phyloP scores from a whole-genome alignment of 2,888 invertebrate species.

The Anoplius nigerrimus region DNA sequence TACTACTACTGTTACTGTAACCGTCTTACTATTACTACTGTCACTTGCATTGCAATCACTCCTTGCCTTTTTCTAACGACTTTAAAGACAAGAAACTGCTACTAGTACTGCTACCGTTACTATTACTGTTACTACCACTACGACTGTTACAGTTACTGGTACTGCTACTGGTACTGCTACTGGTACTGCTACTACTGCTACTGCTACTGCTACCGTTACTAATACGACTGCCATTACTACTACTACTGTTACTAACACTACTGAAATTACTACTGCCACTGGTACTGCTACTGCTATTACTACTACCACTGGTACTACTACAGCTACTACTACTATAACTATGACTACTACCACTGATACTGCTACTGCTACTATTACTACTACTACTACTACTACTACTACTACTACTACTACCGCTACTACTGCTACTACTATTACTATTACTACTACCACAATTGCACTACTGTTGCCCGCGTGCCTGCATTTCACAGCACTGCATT shows the following conservation, averaged over 20 bases:
- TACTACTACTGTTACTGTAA: slow-evolving; percentile 33
- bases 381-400: slow-evolving; percentile 14
- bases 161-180: slow-evolving; percentile 39
- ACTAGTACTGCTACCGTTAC: slow-evolving; percentile 42
- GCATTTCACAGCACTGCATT: slow-evolving; percentile 70
- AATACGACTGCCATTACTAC: slow-evolving; percentile 29
- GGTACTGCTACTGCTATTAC: slow-evolving; percentile 39
- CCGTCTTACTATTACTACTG: slow-evolving; percentile 35
- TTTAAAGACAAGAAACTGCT: slow-evolving; percentile 44
- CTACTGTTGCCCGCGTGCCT: slow-evolving; percentile 63
- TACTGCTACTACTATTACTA: slow-evolving; percentile 38
- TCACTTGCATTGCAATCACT: slow-evolving; percentile 39
- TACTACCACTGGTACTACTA: slow-evolving; percentile 43
- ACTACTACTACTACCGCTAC: neutral
- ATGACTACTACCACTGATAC: slow-evolving; percentile 16
- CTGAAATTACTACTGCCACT: slow-evolving; percentile 48
- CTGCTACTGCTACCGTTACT: slow-evolving; percentile 36
- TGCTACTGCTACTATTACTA: slow-evolving; percentile 43
- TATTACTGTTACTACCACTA: slow-evolving; percentile 32
- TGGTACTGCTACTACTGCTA: slow-evolving; percentile 38
- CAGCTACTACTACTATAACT: slow-evolving; percentile 44
- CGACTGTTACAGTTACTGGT: slow-evolving; percentile 27
- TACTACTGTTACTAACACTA: slow-evolving; percentile 38
- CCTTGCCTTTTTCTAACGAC: slow-evolving; percentile 21
- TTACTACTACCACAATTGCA: slow-evolving; percentile 50